Base-by-base conservation (phyloP, 2,888 invertebrate species). In the Dorcus parallelipipedus region DNA sequence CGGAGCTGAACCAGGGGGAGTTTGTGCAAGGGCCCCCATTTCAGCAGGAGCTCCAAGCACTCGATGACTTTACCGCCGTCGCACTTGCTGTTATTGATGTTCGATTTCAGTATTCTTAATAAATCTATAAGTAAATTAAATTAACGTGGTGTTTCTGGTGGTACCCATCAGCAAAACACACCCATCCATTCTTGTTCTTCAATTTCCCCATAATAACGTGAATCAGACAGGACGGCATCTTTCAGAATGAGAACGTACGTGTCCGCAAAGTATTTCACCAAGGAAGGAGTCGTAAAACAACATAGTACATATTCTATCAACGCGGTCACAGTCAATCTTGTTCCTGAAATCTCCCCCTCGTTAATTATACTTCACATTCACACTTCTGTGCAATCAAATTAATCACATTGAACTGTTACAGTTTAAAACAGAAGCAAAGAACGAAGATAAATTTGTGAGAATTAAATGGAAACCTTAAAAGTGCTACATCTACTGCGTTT, bases 171-270 rank as follows among this genome's bases (percentile, higher is more conserved):
- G 2, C 38, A 49, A 49, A 51, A 62, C 65, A 73, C 75, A 85
- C 86, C 82, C 73, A 80, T 80, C 87, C 87, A 88, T 57, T 81
- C 77, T 49, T 78, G 70, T 38, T 78, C 76, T 47, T 79, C 73
- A 49, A 87, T 81, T 58, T 75, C 74, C 3, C 79, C 78, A 66
- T 83, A 76, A 68, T 84, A 84, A 67, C 79, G 70, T 59, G 80
- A 76, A 71, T 79, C 78, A 8, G 81, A 71, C 42, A 88, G 71
- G 53, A 88, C 76, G 72, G 82, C 75, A 69, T 83, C 83, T 60
- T 79, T 79, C 38, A 88, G 68, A 52, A 86, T 75, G 60, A 73
- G 78, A 43, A 87, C 68, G 70, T 86, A 87, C 17, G 81, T 79
- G 71, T 82, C 80, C 52, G 83, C 82, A 51, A 67, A 73, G 62